These are phyloP conservation scores for Porites cylindrica DNA, from an alignment of 92 coral and sea anemone species.

Conservation along the genomic window DNA sequence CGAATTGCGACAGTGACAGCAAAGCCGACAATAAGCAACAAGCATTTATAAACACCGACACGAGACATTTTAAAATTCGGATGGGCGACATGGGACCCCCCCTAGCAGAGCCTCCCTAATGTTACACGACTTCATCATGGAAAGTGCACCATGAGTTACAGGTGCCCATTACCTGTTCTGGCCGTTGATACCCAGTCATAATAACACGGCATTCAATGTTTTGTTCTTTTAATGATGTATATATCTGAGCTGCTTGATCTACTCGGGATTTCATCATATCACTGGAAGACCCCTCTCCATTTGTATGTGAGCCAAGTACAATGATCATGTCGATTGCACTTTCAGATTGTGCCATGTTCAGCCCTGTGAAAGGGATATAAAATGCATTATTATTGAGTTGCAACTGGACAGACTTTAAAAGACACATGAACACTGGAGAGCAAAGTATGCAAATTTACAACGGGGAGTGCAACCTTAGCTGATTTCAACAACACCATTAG, in stretches of 20 bases:
- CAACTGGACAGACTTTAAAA: no score
- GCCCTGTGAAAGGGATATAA: no score
- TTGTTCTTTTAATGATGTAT: conserved; percentile 55
- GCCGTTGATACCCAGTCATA: conserved; percentile 78
- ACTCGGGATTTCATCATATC: conserved; percentile 80
- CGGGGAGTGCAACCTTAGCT: no score
- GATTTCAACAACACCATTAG: background rate
- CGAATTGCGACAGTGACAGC: no score
- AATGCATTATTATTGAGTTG: background rate
- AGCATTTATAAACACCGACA: no score
- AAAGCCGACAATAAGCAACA: no score
- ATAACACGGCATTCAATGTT: conserved; percentile 71
- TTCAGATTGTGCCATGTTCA: conserved; percentile 26
- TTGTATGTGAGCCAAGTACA: conserved; percentile 75
- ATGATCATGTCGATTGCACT: conserved; percentile 39
- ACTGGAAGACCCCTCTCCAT: conserved; percentile 75
- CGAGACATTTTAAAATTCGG: no score
- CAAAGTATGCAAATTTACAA: no score
- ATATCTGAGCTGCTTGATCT: conserved; percentile 67
- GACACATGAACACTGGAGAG: no score
- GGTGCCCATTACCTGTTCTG: conserved; percentile 64
- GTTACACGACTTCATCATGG: background rate
- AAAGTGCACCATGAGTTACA: background rate
- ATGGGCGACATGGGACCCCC: no score
- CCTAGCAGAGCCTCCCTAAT: no score